phyloP scores from a whole-genome alignment of 2,888 invertebrate genomes.

The Molorchus minor region DNA sequence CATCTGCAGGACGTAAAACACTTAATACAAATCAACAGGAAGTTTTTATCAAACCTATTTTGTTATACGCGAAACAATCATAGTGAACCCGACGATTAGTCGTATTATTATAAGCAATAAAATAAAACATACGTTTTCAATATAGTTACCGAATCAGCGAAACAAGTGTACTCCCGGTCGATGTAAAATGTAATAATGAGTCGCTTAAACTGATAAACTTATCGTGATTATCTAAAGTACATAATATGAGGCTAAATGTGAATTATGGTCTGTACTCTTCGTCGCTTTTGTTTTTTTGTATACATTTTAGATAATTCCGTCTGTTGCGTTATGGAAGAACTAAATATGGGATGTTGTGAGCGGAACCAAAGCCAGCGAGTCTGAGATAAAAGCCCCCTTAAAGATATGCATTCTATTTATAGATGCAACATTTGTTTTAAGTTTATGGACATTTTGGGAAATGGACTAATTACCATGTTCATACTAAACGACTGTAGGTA shows the following conservation, averaged over 20 bases:
- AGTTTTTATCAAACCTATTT: slow-evolving; percentile 34
- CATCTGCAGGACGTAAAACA: slow-evolving; percentile 19
- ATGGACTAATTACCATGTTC: slow-evolving; percentile 26
- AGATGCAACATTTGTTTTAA: slow-evolving; percentile 33
- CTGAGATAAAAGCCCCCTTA: slow-evolving; percentile 37
- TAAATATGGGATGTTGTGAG: slow-evolving; percentile 3
- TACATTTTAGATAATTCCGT: slow-evolving; percentile 12
- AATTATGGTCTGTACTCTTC: background rate
- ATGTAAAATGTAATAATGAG: slow-evolving; percentile 13
- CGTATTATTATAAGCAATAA: slow-evolving; percentile 10
- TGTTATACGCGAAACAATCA: slow-evolving; percentile 27
- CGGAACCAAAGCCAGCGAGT: slow-evolving; percentile 16
- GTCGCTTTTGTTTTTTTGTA: slow-evolving; percentile 8
- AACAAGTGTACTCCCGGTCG: slow-evolving; percentile 8
- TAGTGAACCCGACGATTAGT: slow-evolving; percentile 21
- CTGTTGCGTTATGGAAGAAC: slow-evolving; percentile 7
- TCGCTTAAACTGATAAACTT: slow-evolving; percentile 19
- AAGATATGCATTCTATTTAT: slow-evolving; percentile 37
- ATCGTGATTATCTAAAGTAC: slow-evolving; percentile 26
- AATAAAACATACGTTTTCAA: slow-evolving; percentile 16
- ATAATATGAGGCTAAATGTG: slow-evolving; percentile 13
- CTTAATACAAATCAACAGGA: slow-evolving; percentile 27
- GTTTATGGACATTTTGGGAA: slow-evolving; percentile 36
- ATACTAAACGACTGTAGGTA: background rate
- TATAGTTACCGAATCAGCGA: slow-evolving; percentile 28